These are phyloP conservation scores for Champsocephalus esox DNA, from an alignment of 2,797 vertebrate genomes.

Conservation along the genomic window DNA sequence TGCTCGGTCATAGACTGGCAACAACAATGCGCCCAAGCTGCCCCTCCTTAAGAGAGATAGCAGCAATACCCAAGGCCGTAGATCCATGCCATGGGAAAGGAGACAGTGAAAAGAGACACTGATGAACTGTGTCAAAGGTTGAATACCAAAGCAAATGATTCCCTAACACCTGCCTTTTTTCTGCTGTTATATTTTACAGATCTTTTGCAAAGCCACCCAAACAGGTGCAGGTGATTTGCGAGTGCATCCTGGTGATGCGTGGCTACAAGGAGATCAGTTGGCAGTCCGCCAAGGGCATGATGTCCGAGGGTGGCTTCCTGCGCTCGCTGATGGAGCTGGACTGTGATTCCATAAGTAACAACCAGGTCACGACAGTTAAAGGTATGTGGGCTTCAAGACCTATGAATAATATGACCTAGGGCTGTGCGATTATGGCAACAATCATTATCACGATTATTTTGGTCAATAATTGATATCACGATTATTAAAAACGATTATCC, in stretches of 20 bases:
- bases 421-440: too few species aligned
- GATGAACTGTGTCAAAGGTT: too few species aligned
- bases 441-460: too few species aligned
- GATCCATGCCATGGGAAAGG: too few species aligned
- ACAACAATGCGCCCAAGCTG: too few species aligned
- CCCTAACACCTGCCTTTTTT: not conserved
- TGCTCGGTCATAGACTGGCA: too few species aligned
- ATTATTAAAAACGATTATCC: too few species aligned
- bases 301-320: constrained; percentile 96
- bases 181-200: constrained; percentile 70
- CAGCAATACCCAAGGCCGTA: too few species aligned
- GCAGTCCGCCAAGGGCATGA: constrained; percentile 95
- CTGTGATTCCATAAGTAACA: constrained; percentile 87
- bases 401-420: not conserved
- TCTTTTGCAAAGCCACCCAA: constrained; percentile 97
- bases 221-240: constrained; percentile 94
- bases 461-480: too few species aligned
- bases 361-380: constrained; percentile 90
- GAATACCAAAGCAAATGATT: too few species aligned
- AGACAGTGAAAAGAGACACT: too few species aligned
- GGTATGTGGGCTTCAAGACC: constrained; percentile 78
- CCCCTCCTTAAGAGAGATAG: too few species aligned
- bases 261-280: constrained; percentile 95
- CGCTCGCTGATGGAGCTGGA: constrained; percentile 93
- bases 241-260: constrained; percentile 95